These are phyloP conservation scores for Drosophila repleta DNA, from an alignment of 1,140 invertebrate species.

Conservation along the genomic window DNA sequence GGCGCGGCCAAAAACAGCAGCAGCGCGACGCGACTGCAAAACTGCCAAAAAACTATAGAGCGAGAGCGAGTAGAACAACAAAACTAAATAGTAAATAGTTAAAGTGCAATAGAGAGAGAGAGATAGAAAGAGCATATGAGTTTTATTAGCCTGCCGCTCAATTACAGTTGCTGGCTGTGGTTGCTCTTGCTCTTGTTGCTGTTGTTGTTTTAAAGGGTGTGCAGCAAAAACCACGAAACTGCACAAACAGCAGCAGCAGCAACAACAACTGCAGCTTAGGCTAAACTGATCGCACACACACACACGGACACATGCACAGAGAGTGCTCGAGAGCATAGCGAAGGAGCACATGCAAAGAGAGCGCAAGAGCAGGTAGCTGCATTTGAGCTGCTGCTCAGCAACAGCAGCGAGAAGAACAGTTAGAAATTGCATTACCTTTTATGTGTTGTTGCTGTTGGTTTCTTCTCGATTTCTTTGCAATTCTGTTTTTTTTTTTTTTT, in stretches of 20 bases:
- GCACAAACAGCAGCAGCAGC: slow-evolving; percentile 24
- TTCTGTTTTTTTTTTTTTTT: slow-evolving; percentile 47
- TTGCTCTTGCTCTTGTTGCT: slow-evolving; percentile 1
- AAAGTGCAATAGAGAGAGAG: not conserved
- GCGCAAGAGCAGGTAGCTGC: slow-evolving; percentile 6
- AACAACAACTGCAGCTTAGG: slow-evolving; percentile 22
- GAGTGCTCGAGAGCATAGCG: not conserved
- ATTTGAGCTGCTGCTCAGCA: slow-evolving; percentile 2
- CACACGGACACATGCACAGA: slow-evolving; percentile 15
- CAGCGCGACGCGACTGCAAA: slow-evolving; percentile 28
- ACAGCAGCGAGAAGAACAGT: slow-evolving; percentile 31
- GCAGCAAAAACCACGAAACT: slow-evolving; percentile 40
- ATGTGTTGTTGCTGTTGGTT: slow-evolving; percentile 22
- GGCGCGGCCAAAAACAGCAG: slow-evolving; percentile 63
- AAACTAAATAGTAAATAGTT: no score
- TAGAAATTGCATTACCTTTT: slow-evolving; percentile 41
- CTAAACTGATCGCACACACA: slow-evolving; percentile 40
- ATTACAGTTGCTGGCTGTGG: slow-evolving; percentile 30
- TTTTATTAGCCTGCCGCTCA: slow-evolving; percentile 51
- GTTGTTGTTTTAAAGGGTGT: slow-evolving; percentile 13
- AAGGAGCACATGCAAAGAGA: not conserved
- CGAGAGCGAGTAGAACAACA: no score
- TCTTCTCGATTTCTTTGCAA: slow-evolving; percentile 17
- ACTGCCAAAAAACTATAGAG: slow-evolving; percentile 47
- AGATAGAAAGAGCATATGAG: slow-evolving; percentile 3